Conservation (phyloP, 1,140 invertebrate genomes). For the Cydia pomonella region DNA sequence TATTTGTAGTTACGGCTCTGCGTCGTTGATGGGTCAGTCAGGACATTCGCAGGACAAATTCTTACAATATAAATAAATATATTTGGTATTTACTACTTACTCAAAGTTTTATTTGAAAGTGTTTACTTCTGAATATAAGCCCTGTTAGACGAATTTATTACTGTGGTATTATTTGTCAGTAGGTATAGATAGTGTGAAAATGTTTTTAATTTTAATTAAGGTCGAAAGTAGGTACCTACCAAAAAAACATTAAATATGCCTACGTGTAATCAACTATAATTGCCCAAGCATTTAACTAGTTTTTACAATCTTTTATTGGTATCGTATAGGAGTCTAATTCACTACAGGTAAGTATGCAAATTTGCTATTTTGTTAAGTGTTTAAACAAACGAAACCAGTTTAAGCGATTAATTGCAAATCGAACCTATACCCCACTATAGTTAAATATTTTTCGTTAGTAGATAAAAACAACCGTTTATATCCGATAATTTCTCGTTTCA, state of each 20-base stretch:
- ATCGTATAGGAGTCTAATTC: neutral
- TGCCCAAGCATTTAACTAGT: neutral
- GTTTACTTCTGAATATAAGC: too few relatives aligned
- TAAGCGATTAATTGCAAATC: neutral
- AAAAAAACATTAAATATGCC: neutral
- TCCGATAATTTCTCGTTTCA: neutral
- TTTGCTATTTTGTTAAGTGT: neutral
- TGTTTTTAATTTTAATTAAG: too few relatives aligned
- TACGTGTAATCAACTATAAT: neutral
- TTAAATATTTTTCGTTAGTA: neutral
- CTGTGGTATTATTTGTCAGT: too few relatives aligned
- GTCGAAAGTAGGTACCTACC: too few relatives aligned
- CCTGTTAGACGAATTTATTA: too few relatives aligned
- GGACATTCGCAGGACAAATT: too few relatives aligned
- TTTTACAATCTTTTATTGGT: neutral
- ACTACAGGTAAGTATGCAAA: neutral
- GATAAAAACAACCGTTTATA: neutral
- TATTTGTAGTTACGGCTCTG: too few relatives aligned
- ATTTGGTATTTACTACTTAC: too few relatives aligned
- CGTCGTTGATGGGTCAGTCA: too few relatives aligned
- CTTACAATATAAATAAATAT: too few relatives aligned
- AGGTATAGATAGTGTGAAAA: too few relatives aligned
- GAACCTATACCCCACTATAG: neutral
- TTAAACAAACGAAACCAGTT: slow-evolving; percentile 23
- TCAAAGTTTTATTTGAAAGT: too few relatives aligned